phyloP scores from a whole-genome alignment of 2,888 invertebrate genomes.

The Luperina testacea region DNA sequence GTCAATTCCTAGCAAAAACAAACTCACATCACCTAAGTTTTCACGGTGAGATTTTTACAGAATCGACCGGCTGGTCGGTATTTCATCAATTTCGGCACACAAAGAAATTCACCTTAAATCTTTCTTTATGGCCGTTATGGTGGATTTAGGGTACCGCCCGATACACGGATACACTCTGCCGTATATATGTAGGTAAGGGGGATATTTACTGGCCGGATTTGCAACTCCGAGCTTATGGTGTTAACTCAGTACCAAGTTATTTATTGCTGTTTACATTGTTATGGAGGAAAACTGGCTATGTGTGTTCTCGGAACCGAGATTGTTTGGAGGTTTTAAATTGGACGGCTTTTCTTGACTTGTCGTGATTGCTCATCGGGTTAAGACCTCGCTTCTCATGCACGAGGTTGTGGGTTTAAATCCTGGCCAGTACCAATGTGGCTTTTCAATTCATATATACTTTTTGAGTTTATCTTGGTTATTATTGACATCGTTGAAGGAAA shows the following conservation, averaged over 20 bases:
- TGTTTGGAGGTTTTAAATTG: neutral
- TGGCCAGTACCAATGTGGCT: neutral
- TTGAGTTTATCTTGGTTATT: neutral
- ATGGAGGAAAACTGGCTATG: neutral
- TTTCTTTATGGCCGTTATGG: conserved; percentile 70
- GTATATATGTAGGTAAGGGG: conserved; percentile 15
- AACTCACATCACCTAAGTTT: no score
- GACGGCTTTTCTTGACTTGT: neutral
- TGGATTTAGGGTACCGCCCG: conserved; percentile 49
- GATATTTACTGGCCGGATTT: conserved; percentile 25
- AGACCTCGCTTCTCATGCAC: neutral
- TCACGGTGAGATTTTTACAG: no score
- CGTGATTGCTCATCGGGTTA: neutral
- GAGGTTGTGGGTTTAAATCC: neutral
- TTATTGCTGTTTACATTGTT: conserved; percentile 4
- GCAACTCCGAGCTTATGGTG: conserved; percentile 23
- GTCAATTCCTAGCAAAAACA: no score
- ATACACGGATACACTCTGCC: neutral
- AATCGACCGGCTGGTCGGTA: conserved; percentile 57
- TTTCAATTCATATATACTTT: neutral
- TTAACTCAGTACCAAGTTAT: conserved; percentile 18
- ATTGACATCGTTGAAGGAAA: neutral
- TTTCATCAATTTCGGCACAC: conserved; percentile 77
- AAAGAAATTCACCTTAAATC: conserved; percentile 73
- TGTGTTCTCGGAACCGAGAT: no score